phyloP scores from a whole-genome alignment of 2,797 vertebrate species.

The Todus mexicanus region DNA sequence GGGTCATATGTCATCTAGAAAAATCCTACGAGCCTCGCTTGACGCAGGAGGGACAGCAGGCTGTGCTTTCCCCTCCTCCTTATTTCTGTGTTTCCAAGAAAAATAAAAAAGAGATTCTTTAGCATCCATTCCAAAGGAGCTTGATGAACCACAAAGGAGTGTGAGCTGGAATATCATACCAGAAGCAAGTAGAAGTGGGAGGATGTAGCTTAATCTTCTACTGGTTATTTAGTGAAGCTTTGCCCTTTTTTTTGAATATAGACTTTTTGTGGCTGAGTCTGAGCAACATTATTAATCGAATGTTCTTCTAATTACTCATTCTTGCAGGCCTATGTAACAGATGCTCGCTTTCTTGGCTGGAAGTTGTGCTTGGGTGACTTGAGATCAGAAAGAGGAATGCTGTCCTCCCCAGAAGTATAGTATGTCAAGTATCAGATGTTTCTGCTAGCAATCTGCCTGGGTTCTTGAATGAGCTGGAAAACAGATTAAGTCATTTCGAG shows the following conservation, averaged over 20 bases:
- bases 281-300: neutral
- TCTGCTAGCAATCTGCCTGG: neutral
- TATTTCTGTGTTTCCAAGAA: neutral
- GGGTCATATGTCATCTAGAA: slow-evolving; percentile 37
- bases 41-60: neutral
- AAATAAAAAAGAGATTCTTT: neutral
- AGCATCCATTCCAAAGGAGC: neutral
- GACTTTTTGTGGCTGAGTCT: neutral
- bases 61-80: neutral
- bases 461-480: slow-evolving; percentile 14
- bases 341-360: neutral
- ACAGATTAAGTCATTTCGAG: neutral
- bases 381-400: neutral
- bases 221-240: neutral
- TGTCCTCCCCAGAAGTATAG: neutral
- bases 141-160: neutral
- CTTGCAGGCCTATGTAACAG: neutral
- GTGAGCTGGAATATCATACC: neutral
- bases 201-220: neutral
- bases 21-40: slow-evolving; percentile 14
- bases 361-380: neutral
- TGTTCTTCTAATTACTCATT: neutral
- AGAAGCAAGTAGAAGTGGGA: neutral
- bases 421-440: neutral
- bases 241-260: neutral